Base-by-base conservation (phyloP, 2,888 invertebrate species). In the Scaptodrosophila latifasciaeformis region DNA sequence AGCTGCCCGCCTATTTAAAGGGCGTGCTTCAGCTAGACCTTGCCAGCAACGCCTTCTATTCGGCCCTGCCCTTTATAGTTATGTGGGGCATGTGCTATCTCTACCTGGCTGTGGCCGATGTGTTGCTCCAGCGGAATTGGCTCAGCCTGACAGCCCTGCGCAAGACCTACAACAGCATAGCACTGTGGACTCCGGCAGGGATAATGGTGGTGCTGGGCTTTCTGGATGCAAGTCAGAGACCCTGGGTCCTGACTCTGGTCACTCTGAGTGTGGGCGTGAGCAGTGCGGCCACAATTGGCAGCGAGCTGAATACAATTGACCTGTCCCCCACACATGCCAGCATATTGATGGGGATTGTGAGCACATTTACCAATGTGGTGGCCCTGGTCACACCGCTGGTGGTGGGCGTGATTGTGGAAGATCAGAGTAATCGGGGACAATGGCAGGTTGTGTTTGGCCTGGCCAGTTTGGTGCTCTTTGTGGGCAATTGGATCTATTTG, bases 391-490 rank as follows among this genome's bases (percentile, higher is more conserved):
- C 90, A 1, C 91, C 92, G 0, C 70, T 90, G 1, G 80, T 89
- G n/a, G 89, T 89, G 1, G 89, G 89, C 19, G 68, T 87, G 2
- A 72, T 92, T 24, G 88, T 90, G 1, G 48, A 18, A 1, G 83
- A 83, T 49, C 63, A 69, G 15, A 70, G 67, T n/a, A 86, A 91
- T 59, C 88, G 89, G 1, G 61, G 82, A 2, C 90, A 92, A 77
- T 95, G 94, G 94, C 89, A 90, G 56, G 88, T 89, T 45, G 91
- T 93, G 12, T 95, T 94, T 84, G 90, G 91, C 77, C 87, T 82
- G 24, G 69, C 93, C 0, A 90, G 93, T 1, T 88, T 86, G 6
- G 85, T 93, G 4, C 93, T 93, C 71, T 88, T 92, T 54, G 81
- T 90, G 19, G 90, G 92, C 6, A 92, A 92, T 75, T 83, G 91